These are phyloP conservation scores for Myzus persicae DNA, from an alignment of 1,140 invertebrate genomes.

Conservation along the genomic window DNA sequence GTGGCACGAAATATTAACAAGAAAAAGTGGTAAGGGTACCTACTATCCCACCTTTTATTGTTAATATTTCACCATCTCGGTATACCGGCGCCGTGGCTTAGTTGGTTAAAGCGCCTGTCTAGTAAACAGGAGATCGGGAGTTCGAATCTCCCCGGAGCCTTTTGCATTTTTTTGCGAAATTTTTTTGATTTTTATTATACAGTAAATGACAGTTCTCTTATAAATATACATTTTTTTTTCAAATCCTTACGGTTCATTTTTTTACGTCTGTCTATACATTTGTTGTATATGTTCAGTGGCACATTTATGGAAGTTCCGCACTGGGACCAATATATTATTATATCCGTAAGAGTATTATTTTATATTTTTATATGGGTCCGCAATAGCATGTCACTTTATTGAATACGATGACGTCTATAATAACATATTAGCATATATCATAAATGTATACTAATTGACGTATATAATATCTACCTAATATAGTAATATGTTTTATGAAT, in stretches of 20 bases:
- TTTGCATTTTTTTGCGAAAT: not conserved
- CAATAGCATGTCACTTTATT: not conserved
- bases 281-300: not conserved
- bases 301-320: not conserved
- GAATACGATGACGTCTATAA: not conserved
- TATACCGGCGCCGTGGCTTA: slow-evolving; percentile 71
- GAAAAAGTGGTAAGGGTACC: too few relatives aligned
- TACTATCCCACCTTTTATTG: not conserved
- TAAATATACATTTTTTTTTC: not conserved
- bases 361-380: not conserved
- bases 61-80: not conserved
- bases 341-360: not conserved
- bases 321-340: not conserved
- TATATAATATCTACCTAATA: not conserved
- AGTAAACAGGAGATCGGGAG: slow-evolving; percentile 74
- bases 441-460: not conserved
- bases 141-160: slow-evolving; percentile 72
- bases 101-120: slow-evolving; percentile 76
- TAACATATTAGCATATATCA: not conserved
- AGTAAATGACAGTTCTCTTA: not conserved
- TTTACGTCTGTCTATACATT: not conserved
- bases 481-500: not conserved
- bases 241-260: not conserved
- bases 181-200: not conserved
- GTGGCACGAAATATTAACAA: too few relatives aligned